These are phyloP conservation scores for Pseudeuparius sepicola DNA, from an alignment of 2,888 invertebrate species.

Conservation along the genomic window DNA sequence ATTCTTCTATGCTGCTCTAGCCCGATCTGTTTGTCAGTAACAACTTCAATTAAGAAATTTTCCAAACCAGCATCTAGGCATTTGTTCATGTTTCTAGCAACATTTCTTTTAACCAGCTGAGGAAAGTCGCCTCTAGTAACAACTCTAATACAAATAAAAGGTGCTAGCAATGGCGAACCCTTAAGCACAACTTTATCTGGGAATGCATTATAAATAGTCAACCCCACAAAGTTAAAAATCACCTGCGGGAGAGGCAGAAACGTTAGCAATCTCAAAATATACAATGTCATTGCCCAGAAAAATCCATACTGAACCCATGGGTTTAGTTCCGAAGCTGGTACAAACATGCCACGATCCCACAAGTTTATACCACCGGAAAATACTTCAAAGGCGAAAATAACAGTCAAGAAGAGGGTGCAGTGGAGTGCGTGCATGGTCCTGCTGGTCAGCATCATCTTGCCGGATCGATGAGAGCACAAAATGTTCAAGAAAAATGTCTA, in stretches of 20 bases:
- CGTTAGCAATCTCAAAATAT: conserved; percentile 67
- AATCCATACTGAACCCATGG: conserved; percentile 78
- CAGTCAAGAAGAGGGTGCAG: conserved; percentile 61
- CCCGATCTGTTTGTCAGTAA: conserved; percentile 79
- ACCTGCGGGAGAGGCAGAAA: conserved; percentile 84
- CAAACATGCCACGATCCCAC: conserved; percentile 40
- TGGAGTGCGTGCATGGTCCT: conserved; percentile 72
- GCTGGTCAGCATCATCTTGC: conserved; percentile 47
- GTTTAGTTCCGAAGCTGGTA: conserved; percentile 47
- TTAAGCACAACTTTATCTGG: conserved; percentile 78
- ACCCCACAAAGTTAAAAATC: conserved; percentile 76
- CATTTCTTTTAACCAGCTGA: conserved; percentile 79
- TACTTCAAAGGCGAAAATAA: conserved; percentile 64
- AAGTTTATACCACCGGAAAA: conserved; percentile 41
- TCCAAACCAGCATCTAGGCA: conserved; percentile 85
- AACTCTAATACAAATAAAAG: conserved; percentile 88
- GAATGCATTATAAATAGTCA: conserved; percentile 87
- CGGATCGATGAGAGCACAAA: no score
- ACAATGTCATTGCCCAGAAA: conserved; percentile 61
- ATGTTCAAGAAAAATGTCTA: no score
- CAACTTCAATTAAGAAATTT: conserved; percentile 93
- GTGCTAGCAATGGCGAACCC: conserved; percentile 83
- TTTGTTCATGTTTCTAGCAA: conserved; percentile 74
- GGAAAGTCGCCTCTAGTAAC: conserved; percentile 94
- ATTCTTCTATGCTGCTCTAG: conserved; percentile 70